Conservation (phyloP, 2,888 invertebrate genomes). For the Tachystola acroxantha region DNA sequence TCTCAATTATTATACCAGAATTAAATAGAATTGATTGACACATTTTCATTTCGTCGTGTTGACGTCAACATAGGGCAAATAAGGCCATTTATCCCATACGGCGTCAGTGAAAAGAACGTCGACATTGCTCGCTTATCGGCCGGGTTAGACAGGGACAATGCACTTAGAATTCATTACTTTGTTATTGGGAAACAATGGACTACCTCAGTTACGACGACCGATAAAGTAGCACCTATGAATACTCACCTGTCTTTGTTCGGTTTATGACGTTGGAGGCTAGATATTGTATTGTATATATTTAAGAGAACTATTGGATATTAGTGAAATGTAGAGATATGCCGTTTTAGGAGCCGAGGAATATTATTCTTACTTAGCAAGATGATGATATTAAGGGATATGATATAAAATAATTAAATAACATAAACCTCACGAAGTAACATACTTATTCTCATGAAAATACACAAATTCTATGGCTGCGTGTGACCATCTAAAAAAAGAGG, state of each 20-base stretch:
- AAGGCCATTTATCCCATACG: no score
- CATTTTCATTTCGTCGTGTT: not conserved
- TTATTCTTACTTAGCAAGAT: no score
- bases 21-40: not conserved
- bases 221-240: constrained; percentile 30
- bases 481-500: no score
- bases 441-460: no score
- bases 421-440: no score
- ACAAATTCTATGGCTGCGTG: no score
- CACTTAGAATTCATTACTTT: constrained; percentile 48
- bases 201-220: constrained; percentile 31
- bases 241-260: constrained; percentile 12
- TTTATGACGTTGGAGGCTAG: constrained; percentile 13
- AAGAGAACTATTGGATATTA: no score
- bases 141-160: constrained; percentile 45
- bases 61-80: not conserved
- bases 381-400: no score
- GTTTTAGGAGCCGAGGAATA: no score
- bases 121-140: constrained; percentile 29
- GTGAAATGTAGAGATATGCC: no score
- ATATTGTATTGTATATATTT: no score
- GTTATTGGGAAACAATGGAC: constrained; percentile 44
- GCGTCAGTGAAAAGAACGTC: constrained; percentile 21
- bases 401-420: no score
- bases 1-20: not conserved